phyloP scores from a whole-genome alignment of 35 echinoderm and acorn worm species.

The Lytechinus pictus region DNA sequence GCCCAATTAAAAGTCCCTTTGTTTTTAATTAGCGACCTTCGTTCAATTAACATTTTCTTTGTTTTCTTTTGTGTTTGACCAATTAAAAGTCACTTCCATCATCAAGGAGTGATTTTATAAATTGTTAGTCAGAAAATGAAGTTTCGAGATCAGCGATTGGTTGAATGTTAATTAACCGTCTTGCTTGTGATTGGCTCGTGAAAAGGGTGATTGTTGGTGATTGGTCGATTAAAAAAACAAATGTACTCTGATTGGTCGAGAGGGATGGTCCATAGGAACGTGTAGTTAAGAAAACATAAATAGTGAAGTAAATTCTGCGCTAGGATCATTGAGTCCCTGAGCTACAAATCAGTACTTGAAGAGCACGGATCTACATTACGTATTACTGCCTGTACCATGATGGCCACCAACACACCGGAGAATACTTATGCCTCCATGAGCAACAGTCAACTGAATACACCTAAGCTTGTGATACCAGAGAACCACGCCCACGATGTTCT shows the following conservation, averaged over 20 bases:
- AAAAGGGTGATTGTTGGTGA: neutral
- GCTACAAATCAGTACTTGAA: neutral
- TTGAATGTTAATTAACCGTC: too few species aligned
- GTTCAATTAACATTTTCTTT: too few species aligned
- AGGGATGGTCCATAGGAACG: conserved; percentile 2
- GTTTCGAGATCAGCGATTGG: too few species aligned
- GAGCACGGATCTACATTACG: neutral
- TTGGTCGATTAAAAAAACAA: conserved; percentile 3
- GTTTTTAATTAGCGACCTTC: too few species aligned
- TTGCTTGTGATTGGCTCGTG: neutral
- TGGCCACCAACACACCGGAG: neutral
- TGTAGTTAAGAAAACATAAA: neutral
- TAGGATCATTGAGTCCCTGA: neutral
- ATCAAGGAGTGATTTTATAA: too few species aligned
- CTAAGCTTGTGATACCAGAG: conserved; percentile 4
- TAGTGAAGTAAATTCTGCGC: neutral
- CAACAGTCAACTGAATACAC: neutral
- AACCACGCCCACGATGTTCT: neutral
- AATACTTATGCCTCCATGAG: neutral
- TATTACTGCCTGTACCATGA: neutral
- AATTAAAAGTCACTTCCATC: too few species aligned
- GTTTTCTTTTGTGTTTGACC: too few species aligned
- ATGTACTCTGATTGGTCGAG: neutral
- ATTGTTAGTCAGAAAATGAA: too few species aligned
- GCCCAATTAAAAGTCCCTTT: too few species aligned